Evolutionary conservation across 2,888 invertebrate genomes (phyloP), one percentile per base, ranked within the genome.

Genomic region (Eremobia ochroleuca): DNA sequence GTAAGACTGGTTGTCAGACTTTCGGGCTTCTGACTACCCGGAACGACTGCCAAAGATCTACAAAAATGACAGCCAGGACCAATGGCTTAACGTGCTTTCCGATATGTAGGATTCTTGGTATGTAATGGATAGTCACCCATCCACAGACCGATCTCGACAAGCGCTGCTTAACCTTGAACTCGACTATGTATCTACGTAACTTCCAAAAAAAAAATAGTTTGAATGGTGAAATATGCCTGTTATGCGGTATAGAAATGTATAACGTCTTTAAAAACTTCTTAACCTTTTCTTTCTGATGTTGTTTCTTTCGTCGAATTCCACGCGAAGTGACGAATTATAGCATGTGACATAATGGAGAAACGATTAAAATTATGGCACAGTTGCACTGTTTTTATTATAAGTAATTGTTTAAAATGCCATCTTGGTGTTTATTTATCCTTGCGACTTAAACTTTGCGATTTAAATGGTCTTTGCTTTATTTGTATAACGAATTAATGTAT

Each of bases 401-500:
- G 9, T 40, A 64, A 76, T 73, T 62, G 18, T n/a, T 52, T 46
- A 31, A 15, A 70, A 58, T 58, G 18, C 4, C 61, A 43, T 52
- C n/a, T 34, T 58, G 46, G 55, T 11, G 25, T 28, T 72, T 65
- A 49, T 72, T 34, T 49, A 70, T 21, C 2, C 3, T 58, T 49
- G 15, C 9, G 31, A 11, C 64, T 15, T n/a, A n/a, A n/a, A n/a
- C n/a, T n/a, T n/a, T n/a, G n/a, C n/a, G 64, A 21, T 72, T 59
- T 49, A 72, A 58, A 40, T 28, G 58, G 1, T 55, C 13, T 21
- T 43, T 49, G 9, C 75, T 66, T 37, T 52, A 76, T 61, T 46
- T 70, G 34, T 70, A n/a, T 31, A 61, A 21, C 52, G 52, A 68
- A 77, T 76, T 61, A 25, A 76, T 31, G n/a, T 64, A 31, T 62